Base-by-base conservation (phyloP, 2,113 vertebrate genomes). In the Lophotis ruficrista region DNA sequence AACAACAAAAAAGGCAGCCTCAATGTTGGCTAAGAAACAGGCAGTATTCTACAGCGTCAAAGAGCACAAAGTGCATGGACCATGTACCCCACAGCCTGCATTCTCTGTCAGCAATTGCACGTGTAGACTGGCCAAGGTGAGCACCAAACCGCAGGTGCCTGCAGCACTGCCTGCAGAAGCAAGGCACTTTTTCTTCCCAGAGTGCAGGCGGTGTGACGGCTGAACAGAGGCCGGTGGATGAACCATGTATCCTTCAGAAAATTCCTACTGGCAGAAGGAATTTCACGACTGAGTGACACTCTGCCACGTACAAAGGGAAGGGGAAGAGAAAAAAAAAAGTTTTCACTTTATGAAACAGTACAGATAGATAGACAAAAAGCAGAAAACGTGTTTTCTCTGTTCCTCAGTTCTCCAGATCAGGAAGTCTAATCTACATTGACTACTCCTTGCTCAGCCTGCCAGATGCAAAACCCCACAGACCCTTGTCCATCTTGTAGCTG, bases 41-140 rank as follows among this genome's bases (percentile, higher is more conserved):
- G 7, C 8, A 41, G 8, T 37, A 12, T 48, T 48, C 13, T 53
- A 6, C 9, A 53, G 5, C 0, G 7, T 2, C 56, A 33, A 61
- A 60, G 19, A 61, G 41, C n/a, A 15, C 1, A 2, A 64, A 41
- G 23, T 27, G 4, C 22, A 7, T 3, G 14, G 38, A 60, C 14
- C 14, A 7, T 0, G 0, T 47, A 19, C 8, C 14, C 60, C 77
- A 16, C 30, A 65, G n/a, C 10, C 9, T 78, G 24, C 2, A 0
- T 41, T 70, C 22, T 41, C 13, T 33, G 4, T 43, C 38, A 68
- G 21, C 9, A 58, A 38, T 4, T 66, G 8, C 7, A 25, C 2
- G 2, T 68, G 58, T 71, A 48, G 60, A n/a, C 8, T 37, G 43
- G 23, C 37, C 11, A 35, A n/a, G 10, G 35, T 43, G 4, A 54